Evolutionary conservation across 2,113 vertebrate species (phyloP).

Genomic region (Eonycteris spelaea): DNA sequence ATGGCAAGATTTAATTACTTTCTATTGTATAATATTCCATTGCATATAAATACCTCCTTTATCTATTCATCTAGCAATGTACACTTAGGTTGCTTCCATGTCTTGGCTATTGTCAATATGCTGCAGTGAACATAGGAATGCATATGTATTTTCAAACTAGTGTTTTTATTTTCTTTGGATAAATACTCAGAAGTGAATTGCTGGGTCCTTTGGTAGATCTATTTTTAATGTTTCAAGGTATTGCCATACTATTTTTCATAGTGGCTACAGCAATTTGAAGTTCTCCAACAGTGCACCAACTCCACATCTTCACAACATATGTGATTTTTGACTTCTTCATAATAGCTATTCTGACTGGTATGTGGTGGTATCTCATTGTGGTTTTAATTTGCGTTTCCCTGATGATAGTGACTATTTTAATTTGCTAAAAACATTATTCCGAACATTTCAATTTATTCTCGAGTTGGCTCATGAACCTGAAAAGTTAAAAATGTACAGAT

Average conservation of each 20-base stretch:
- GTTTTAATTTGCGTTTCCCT: background rate
- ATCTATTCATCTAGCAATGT: background rate
- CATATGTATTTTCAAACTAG: background rate
- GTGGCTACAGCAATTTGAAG: background rate
- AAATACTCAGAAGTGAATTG: background rate
- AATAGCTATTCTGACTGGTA: background rate
- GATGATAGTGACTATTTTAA: background rate
- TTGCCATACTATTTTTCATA: background rate
- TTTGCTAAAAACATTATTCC: background rate
- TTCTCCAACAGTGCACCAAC: background rate
- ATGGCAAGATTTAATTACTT: background rate
- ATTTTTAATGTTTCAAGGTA: background rate
- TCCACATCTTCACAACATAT: background rate
- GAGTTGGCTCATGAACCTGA: background rate
- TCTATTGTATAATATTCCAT: background rate
- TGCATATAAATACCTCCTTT: background rate
- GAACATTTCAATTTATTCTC: background rate
- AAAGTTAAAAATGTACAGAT: constrained; percentile 9
- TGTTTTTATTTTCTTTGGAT: background rate
- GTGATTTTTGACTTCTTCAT: background rate
- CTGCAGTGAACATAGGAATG: background rate
- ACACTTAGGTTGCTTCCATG: background rate
- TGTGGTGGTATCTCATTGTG: background rate
- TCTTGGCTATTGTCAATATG: background rate
- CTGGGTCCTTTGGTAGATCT: background rate